Evolutionary conservation across 1,140 invertebrate species (phyloP).

Genomic region (Acyrthosiphon pisum): DNA sequence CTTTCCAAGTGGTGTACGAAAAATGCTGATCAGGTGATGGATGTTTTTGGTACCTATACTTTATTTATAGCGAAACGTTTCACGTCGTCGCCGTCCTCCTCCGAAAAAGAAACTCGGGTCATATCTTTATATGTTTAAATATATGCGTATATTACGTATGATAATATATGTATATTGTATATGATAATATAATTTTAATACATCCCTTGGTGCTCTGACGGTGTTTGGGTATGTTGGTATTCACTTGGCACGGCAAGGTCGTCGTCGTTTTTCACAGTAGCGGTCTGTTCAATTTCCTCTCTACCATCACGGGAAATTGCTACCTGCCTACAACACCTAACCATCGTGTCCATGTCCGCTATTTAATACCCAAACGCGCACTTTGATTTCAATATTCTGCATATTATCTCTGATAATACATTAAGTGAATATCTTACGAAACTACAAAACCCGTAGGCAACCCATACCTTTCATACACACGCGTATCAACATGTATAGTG

Average conservation of each 20-base stretch:
- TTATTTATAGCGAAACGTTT: constrained; percentile 15
- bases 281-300: neutral
- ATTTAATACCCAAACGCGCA: neutral
- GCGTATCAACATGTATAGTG: neutral
- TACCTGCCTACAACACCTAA: neutral
- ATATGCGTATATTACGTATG: neutral
- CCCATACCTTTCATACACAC: neutral
- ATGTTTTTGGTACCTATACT: neutral
- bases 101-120: neutral
- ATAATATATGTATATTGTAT: constrained; percentile 11
- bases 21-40: constrained; percentile 18
- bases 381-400: constrained; percentile 9
- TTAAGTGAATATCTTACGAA: neutral
- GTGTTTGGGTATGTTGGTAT: neutral
- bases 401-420: constrained; percentile 6
- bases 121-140: neutral
- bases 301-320: neutral
- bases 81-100: neutral
- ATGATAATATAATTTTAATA: constrained; percentile 2
- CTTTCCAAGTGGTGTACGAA: neutral
- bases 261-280: neutral
- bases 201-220: neutral
- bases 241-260: neutral
- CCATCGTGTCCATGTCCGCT: neutral
- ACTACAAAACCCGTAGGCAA: neutral